Evolutionary conservation across 2,797 vertebrate genomes (phyloP).

Genomic region (Psittacula echo): DNA sequence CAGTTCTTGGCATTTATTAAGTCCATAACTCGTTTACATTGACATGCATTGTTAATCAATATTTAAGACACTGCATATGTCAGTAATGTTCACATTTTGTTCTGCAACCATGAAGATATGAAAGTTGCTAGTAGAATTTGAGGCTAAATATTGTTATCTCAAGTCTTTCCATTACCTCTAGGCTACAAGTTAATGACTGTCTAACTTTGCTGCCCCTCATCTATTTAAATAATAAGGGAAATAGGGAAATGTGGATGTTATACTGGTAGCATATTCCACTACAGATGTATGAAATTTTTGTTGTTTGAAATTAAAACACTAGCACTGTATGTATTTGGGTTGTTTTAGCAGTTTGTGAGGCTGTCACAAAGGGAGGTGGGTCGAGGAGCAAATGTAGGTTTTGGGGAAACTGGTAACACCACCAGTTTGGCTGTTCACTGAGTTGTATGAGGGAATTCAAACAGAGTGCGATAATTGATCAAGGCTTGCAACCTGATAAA

Average conservation of each 20-base stretch:
- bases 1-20: constrained; percentile 77
- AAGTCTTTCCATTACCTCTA: constrained; percentile 69
- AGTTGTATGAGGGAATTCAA: background rate
- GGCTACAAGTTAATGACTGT: constrained; percentile 77
- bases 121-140: constrained; percentile 74
- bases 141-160: constrained; percentile 64
- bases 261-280: constrained; percentile 12
- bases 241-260: background rate
- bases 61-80: constrained; percentile 75
- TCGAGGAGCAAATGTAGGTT: background rate
- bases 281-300: background rate
- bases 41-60: constrained; percentile 78
- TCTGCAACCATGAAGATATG: constrained; percentile 65
- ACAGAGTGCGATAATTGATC: accelerated
- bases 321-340: background rate
- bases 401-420: background rate
- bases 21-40: constrained; percentile 77
- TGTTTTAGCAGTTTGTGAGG: background rate
- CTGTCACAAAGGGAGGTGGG: background rate
- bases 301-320: constrained; percentile 27
- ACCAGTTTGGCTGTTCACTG: background rate
- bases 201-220: constrained; percentile 56
- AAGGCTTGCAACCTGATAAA: background rate
- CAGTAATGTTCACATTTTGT: constrained; percentile 75
- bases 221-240: constrained; percentile 68